phyloP scores from a whole-genome alignment of 2,888 invertebrate species.

The Osmoderma eremita region DNA sequence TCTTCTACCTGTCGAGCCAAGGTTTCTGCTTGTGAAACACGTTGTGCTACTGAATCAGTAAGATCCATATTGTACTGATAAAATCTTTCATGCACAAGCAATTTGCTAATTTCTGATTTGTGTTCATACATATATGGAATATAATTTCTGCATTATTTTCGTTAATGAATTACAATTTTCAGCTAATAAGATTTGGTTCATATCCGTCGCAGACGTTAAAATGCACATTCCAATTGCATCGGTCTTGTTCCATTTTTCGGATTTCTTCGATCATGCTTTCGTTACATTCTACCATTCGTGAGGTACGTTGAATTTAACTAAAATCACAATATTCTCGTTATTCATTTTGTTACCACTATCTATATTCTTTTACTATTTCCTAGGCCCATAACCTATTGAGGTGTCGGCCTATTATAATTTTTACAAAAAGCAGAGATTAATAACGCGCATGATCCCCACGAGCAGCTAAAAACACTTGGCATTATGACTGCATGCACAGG shows the following conservation, averaged over 20 bases:
- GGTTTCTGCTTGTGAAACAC: slow-evolving; percentile 11
- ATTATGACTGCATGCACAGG: too few species aligned
- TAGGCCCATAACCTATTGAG: too few species aligned
- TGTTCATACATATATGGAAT: slow-evolving; percentile 20
- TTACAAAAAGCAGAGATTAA: too few species aligned
- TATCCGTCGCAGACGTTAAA: not conserved
- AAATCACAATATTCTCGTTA: too few species aligned
- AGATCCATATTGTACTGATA: slow-evolving; percentile 30
- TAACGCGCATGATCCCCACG: too few species aligned
- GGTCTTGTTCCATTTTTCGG: not conserved
- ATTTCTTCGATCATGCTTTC: too few species aligned
- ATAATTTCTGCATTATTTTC: slow-evolving; percentile 12
- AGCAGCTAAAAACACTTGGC: too few species aligned
- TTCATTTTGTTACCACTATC: too few species aligned
- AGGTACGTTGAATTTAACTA: too few species aligned
- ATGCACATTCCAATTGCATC: slow-evolving; percentile 6
- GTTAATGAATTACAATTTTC: slow-evolving; percentile 18
- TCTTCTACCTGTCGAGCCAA: slow-evolving; percentile 11
- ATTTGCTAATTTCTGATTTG: slow-evolving; percentile 23
- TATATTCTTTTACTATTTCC: too few species aligned
- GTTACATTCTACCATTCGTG: too few species aligned
- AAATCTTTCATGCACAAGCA: slow-evolving; percentile 27
- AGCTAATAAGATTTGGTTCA: not conserved
- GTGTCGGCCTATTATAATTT: too few species aligned
- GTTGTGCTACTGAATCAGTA: slow-evolving; percentile 23